Evolutionary conservation across 2,888 invertebrate genomes (phyloP), one percentile per base, ranked within the genome.

Genomic region (Harmothoe impar): DNA sequence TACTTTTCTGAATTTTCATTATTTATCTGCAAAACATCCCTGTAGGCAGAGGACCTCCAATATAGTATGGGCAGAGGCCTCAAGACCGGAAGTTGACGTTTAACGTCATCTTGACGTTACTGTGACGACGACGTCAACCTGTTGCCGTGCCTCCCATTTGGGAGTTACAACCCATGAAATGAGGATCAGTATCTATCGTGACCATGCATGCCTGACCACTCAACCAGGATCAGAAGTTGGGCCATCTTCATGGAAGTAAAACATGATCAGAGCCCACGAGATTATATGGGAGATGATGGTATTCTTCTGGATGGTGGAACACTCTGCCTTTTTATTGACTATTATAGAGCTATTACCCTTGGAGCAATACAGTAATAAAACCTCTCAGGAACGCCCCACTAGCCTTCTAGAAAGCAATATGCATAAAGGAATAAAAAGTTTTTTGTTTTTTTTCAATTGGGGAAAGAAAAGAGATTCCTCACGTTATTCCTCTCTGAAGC

Each of bases 151-250:
- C 25, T 25, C 15, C 72, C 25, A 72, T 72, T 72, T 7, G 72
- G 31, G 29, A 25, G 12, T 72, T n/a, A 23, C 25, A 15, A 31
- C 43, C 84, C 51, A 35, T 84, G 84, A 84, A 84, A 84, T 84
- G 84, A 84, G 51, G 84, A 84, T 84, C 43, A 56, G 35, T 25
- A 72, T 89, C 72, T 52, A 62, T 89, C 31, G 31, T 29, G 35
- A 25, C 68, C 72, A 29, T 20, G 51, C 72, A 31, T 89, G 89
- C 89, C 23, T 72, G 56, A 23, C 89, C 33, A 72, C 89, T 25
- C 89, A 72, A 43, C 62, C 68, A 35, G 62, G 35, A 51, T 3
- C 51, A 7, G 29, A n/a, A 51, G 33, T 62, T 62, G n/a, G 56
- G 43, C 89, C 72, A 89, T 89, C 68, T 72, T 68, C 20, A 20